Evolutionary conservation across 92 coral and sea anemone genomes (phyloP), one percentile per base, ranked within the genome.

Genomic region (Pocillopora meandrina): DNA sequence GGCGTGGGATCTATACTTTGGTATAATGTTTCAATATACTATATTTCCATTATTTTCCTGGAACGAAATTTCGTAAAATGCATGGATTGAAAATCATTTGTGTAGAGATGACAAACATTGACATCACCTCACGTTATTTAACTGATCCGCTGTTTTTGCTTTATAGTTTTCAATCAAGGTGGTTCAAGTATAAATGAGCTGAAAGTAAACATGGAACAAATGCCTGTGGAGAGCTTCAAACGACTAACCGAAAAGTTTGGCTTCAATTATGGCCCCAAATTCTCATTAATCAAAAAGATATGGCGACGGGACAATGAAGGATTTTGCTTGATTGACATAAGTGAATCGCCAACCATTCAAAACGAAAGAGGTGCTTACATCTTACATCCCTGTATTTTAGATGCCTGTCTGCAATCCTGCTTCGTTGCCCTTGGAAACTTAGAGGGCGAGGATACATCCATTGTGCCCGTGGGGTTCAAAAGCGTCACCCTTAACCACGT

Each of bases 341-440:
- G 85, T 18, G 87, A 75, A 10, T 56, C 58, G 5, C 55, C 26
- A 13, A 18, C 56, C 12, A 55, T 81, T 78, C 81, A 65, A 18
- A 5, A 57, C 0, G 94, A 95, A 72, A 79, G 82, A 33, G 60
- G 72, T 23, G 20, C 59, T 65, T 95, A 95, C 68, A 84, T 95
- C 11, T 76, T 93, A 23, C 98, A 95, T 73, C 98, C 98, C 8
- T 90, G 97, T 15, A 82, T 95, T n/a, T 79, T 95, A 36, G 98
- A 95, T 73, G 98, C 98, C 13, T 95, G 98, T 57, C 87, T 95
- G 19, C 98, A 95, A 86, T 91, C 89, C 52, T 88, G 94, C 74
- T 90, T 81, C 59, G 61, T 92, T n/a, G 86, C 88, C 49, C 18
- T 80, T 33, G 78, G 73, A 26, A 61, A 0, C 33, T 72, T 55